Conservation (phyloP, 2,113 vertebrate genomes). For the Chloroceryle aenea region DNA sequence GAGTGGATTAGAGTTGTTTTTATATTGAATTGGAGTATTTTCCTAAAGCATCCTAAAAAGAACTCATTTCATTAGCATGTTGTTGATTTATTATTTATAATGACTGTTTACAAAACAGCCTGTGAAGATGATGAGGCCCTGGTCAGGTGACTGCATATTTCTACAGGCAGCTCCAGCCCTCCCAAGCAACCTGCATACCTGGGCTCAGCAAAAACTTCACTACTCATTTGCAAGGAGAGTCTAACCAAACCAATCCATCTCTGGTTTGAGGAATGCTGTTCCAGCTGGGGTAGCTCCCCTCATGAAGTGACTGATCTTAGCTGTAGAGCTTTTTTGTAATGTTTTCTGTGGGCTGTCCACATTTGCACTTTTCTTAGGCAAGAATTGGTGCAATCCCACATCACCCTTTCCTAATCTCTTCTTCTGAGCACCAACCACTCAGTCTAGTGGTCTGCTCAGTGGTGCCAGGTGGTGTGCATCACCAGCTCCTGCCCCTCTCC, state of each 20-base stretch:
- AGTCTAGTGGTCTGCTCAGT: background rate
- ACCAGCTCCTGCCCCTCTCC: background rate
- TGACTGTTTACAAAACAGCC: conserved; percentile 49
- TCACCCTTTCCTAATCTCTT: background rate
- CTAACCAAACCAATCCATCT: background rate
- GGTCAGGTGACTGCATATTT: conserved; percentile 14
- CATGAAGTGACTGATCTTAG: background rate
- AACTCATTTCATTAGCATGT: conserved; percentile 28
- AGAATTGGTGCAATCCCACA: background rate
- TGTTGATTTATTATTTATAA: conserved; percentile 62
- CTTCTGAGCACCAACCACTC: background rate
- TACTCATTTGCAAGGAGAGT: conserved; percentile 30
- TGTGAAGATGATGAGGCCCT: background rate
- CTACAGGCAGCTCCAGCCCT: background rate
- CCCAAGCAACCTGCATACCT: conserved; percentile 1
- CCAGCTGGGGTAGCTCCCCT: background rate
- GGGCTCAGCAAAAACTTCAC: background rate
- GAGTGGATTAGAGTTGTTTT: conserved; percentile 6
- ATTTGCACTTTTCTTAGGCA: background rate
- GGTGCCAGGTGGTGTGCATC: background rate
- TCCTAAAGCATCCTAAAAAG: conserved; percentile 37
- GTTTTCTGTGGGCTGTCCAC: background rate
- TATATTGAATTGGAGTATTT: conserved; percentile 28
- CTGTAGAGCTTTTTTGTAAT: background rate
- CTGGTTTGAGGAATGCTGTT: background rate